These are phyloP conservation scores for Sepioteuthis lessoniana DNA, from an alignment of 2,888 invertebrate genomes.

Conservation along the genomic window DNA sequence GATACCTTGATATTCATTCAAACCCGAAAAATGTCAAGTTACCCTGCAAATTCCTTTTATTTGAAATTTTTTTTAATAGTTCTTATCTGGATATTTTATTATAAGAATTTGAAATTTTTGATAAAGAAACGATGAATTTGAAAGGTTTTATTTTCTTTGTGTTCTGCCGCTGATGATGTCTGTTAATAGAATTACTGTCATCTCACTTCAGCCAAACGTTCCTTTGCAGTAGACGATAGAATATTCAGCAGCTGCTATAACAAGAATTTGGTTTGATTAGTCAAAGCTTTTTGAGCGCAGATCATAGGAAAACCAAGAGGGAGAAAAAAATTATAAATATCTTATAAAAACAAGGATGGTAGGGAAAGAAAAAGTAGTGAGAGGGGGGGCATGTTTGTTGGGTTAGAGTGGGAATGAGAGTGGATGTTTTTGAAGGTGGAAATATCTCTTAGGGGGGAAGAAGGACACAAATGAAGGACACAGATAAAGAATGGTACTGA, in stretches of 20 bases:
- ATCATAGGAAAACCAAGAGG: background rate
- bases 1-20: too few species aligned
- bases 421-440: background rate
- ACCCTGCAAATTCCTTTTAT: too few species aligned
- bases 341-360: slow-evolving; percentile 2
- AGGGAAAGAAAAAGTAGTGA: background rate
- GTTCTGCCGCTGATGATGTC: background rate
- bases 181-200: background rate
- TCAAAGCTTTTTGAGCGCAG: background rate
- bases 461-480: background rate
- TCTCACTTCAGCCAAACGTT: background rate
- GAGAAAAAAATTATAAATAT: background rate
- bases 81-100: background rate
- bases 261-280: background rate
- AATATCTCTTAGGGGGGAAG: background rate
- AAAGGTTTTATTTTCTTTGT: background rate
- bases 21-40: too few species aligned
- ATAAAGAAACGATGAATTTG: background rate
- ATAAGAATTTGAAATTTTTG: background rate
- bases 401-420: background rate
- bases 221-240: background rate
- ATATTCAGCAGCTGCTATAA: slow-evolving; percentile 17
- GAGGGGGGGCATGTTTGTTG: too few species aligned
- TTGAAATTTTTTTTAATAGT: too few species aligned
- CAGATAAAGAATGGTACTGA: background rate